These are phyloP conservation scores for Bombus picipes DNA, from an alignment of 1,140 invertebrate genomes.

Conservation along the genomic window DNA sequence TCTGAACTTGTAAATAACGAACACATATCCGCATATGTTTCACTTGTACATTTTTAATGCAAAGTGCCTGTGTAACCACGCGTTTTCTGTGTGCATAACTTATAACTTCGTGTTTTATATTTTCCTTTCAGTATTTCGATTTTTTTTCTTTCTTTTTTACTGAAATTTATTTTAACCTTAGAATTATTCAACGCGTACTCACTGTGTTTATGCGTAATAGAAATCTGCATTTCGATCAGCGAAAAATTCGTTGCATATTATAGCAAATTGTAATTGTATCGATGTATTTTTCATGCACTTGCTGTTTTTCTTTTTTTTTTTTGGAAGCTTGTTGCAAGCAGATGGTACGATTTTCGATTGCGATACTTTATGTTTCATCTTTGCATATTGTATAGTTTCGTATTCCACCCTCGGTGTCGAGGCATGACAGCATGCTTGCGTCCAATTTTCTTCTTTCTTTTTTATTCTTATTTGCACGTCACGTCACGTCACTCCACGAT, in stretches of 20 bases:
- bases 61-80: constrained; percentile 39
- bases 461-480: constrained; percentile 59
- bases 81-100: constrained; percentile 4
- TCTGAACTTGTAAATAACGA: constrained; percentile 37
- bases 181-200: constrained; percentile 9
- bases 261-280: not conserved
- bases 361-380: not conserved
- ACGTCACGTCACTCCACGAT: constrained; percentile 47
- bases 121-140: not conserved
- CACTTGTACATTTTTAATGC: constrained; percentile 40
- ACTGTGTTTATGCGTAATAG: not conserved
- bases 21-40: not conserved
- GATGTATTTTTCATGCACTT: not conserved
- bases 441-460: constrained; percentile 1
- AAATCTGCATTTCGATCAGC: not conserved
- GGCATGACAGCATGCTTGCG: constrained; percentile 69
- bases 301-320: not conserved
- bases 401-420: not conserved
- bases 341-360: constrained; percentile 16
- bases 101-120: not conserved
- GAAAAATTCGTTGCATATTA: not conserved
- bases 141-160: not conserved
- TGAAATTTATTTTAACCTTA: not conserved
- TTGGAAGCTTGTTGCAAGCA: constrained; percentile 21
- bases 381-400: constrained; percentile 1